A percentile compares a stretch with the other conserved stretches of the same genome.
Conservation (phyloP, 2,113 vertebrate species). For the Crocuta crocuta region DNA sequence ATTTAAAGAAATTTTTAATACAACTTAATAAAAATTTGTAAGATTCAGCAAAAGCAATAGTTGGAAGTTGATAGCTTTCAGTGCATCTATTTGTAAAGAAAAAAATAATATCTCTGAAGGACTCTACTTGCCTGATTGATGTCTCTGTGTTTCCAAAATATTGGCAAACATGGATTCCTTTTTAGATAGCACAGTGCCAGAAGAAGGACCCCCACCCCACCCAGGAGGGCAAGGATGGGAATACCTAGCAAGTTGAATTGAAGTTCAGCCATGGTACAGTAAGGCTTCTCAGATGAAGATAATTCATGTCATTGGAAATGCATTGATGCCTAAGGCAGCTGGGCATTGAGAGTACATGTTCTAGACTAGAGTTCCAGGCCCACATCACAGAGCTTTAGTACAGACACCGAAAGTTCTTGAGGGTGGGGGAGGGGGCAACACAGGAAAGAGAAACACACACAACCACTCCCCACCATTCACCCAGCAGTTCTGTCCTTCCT, state of each 20-base stretch:
- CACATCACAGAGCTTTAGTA: slow-evolving; percentile 34
- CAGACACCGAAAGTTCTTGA: background rate
- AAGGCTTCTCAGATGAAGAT: background rate
- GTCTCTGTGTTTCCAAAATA: slow-evolving; percentile 16
- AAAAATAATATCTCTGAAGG: background rate
- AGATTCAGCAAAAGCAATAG: background rate
- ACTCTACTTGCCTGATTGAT: background rate
- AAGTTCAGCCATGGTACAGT: background rate
- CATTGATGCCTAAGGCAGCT: background rate
- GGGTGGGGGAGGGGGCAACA: background rate
- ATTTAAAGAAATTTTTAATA: too few relatives aligned
- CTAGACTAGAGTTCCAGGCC: background rate
- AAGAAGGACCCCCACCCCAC: slow-evolving; percentile 28
- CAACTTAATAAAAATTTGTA: background rate
- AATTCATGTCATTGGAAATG: background rate
- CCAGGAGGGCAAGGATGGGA: background rate
- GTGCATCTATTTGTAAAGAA: background rate
- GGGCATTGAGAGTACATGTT: background rate
- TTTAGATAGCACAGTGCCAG: background rate
- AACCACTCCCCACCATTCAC: background rate
- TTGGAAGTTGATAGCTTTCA: background rate
- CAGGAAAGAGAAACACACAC: background rate
- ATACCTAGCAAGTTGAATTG: background rate
- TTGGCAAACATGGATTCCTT: background rate
- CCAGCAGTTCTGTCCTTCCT: background rate